phyloP scores from a whole-genome alignment of 2,113 vertebrate species.

The Arothron firmamentum region DNA sequence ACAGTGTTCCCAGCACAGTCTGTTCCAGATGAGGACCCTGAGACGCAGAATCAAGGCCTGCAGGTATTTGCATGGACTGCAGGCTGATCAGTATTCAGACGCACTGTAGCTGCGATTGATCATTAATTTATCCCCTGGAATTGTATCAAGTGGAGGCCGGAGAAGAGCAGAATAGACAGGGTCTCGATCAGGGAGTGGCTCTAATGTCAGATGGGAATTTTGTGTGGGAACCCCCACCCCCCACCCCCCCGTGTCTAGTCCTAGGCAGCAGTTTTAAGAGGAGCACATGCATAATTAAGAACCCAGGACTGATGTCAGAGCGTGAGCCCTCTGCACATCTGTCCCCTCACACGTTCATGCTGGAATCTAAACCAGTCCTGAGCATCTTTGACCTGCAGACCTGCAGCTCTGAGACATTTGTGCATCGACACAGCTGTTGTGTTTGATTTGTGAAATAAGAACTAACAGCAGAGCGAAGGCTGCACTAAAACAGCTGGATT shows the following conservation, averaged over 20 bases:
- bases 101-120: conserved; percentile 21
- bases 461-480: not conserved
- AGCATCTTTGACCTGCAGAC: too few relatives aligned
- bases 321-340: conserved; percentile 34
- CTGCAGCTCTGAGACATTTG: too few relatives aligned
- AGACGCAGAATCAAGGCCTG: conserved; percentile 1
- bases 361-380: not conserved
- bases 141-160: conserved; percentile 10
- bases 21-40: not conserved
- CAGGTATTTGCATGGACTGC: conserved; percentile 7
- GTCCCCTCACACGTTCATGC: conserved; percentile 22
- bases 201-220: conserved; percentile 21
- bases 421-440: not conserved
- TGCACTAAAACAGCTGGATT: conserved; percentile 12
- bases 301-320: conserved; percentile 51
- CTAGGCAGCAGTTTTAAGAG: conserved; percentile 47
- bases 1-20: not conserved
- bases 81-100: conserved; percentile 47
- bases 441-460: not conserved
- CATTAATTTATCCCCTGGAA: conserved; percentile 37
- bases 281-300: conserved; percentile 66
- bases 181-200: conserved; percentile 25
- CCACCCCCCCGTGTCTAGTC: conserved; percentile 28
- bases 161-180: conserved; percentile 45
- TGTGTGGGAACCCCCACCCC: conserved; percentile 20